Conservation (phyloP, 2,113 vertebrate genomes). For the Felis catus region F.catus_Fca126_mat1.0 CM031415.1:28584501-28585000, state of each 20-base stretch:
- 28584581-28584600: neutral
- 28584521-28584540: no score
- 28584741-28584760: neutral
- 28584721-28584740: neutral
- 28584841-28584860: neutral
- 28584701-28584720: neutral
- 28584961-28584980: neutral
- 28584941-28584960: slow-evolving; percentile 22
- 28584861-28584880: neutral
- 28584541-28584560: neutral
- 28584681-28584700: neutral
- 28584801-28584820: neutral
- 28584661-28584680: neutral
- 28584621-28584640: neutral
- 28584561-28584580: neutral
- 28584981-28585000: neutral
- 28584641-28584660: neutral
- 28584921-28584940: neutral
- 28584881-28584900: neutral
- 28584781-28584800: neutral
- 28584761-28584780: neutral
- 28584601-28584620: neutral
- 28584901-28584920: neutral
- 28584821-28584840: neutral
- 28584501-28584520: no score